A percentile compares a stretch with the other conserved stretches of the same genome.
These are phyloP conservation scores for Eupithecia dodoneata DNA, from an alignment of 2,888 invertebrate genomes.

Conservation along the genomic window DNA sequence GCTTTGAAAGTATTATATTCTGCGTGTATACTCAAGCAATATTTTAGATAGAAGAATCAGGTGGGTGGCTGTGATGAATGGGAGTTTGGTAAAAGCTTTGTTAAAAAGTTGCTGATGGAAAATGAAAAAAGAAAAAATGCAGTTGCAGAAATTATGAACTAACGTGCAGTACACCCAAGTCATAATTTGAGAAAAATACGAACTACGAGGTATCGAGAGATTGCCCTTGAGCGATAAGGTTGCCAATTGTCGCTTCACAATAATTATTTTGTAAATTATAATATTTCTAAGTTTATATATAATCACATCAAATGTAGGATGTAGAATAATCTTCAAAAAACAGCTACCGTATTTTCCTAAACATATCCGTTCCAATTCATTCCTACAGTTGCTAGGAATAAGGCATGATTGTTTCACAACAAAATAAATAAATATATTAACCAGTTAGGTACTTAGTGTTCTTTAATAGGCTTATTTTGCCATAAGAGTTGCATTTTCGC, in stretches of 20 bases:
- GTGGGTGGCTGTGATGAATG: background rate
- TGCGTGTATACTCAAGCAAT: constrained; percentile 56
- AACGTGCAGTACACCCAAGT: constrained; percentile 13
- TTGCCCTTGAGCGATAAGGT: background rate
- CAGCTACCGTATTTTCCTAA: background rate
- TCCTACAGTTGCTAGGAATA: background rate
- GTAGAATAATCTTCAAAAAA: background rate
- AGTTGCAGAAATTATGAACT: background rate
- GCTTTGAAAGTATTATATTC: constrained; percentile 16
- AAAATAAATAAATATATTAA: background rate
- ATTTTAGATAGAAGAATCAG: constrained; percentile 27
- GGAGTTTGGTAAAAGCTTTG: background rate
- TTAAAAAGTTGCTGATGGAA: background rate
- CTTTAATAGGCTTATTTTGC: background rate
- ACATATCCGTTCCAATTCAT: background rate
- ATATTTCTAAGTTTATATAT: background rate
- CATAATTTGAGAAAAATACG: background rate
- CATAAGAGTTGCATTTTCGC: background rate
- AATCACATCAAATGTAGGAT: background rate
- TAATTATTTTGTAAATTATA: background rate
- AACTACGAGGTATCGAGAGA: background rate
- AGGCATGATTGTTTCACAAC: background rate
- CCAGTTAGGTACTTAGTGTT: background rate
- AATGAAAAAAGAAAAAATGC: background rate
- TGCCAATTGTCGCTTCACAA: background rate